Evolutionary conservation across 2,113 vertebrate genomes (phyloP).

Genomic region (Poicephalus gulielmi): DNA sequence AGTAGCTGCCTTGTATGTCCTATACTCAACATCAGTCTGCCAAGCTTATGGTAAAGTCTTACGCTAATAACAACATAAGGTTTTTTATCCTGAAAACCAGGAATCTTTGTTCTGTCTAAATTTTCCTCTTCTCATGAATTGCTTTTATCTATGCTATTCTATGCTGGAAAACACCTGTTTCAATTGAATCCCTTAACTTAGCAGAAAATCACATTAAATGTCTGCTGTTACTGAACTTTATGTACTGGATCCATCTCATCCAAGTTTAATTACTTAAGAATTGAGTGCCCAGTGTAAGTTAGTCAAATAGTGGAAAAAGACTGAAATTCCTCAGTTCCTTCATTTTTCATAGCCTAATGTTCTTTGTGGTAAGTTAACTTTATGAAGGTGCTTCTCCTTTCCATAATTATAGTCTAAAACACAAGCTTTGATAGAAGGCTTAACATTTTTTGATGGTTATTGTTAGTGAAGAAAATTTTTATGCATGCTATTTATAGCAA

Average conservation of each 20-base stretch:
- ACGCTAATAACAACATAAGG: not conserved
- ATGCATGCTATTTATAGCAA: not conserved
- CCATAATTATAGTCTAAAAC: not conserved
- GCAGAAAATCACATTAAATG: not conserved
- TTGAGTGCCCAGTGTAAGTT: not conserved
- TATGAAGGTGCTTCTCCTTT: not conserved
- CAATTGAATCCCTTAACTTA: not conserved
- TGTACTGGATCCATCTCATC: not conserved
- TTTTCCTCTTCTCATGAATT: not conserved
- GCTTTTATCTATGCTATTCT: not conserved
- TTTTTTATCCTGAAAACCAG: not conserved
- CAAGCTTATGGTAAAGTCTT: not conserved
- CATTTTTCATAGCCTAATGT: not conserved
- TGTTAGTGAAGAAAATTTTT: not conserved
- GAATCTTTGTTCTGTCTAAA: not conserved
- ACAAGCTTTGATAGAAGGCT: not conserved
- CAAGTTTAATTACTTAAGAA: conserved; percentile 11
- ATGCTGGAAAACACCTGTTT: not conserved
- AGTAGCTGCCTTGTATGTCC: not conserved
- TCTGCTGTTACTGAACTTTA: not conserved
- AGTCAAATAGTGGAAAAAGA: not conserved
- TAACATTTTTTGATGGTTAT: not conserved
- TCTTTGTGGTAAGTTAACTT: not conserved
- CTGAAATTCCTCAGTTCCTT: not conserved
- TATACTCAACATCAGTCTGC: not conserved